A percentile compares a stretch with the other conserved stretches of the same genome.
Evolutionary conservation across 2,888 invertebrate species (phyloP).

Genomic region (Epistrophella euchroma): DNA sequence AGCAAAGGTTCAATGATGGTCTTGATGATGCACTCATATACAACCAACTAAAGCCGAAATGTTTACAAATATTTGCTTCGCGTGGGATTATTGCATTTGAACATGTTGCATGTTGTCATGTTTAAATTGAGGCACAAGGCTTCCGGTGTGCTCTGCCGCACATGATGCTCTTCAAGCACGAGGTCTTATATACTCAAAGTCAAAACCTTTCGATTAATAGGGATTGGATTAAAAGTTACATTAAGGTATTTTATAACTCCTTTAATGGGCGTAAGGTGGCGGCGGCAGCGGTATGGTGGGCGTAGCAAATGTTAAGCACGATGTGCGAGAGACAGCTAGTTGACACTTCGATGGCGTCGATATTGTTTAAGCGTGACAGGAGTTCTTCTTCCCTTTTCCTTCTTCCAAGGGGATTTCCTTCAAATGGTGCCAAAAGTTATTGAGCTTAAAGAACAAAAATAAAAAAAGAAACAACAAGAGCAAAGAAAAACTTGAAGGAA

Average conservation of each 20-base stretch:
- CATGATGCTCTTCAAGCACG: neutral
- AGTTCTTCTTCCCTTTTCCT: neutral
- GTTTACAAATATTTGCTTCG: slow-evolving; percentile 51
- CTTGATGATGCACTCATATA: slow-evolving; percentile 23
- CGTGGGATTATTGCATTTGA: slow-evolving; percentile 20
- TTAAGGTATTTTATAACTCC: slow-evolving; percentile 13
- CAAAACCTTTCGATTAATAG: slow-evolving; percentile 11
- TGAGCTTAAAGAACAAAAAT: neutral
- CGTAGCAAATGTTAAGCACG: neutral
- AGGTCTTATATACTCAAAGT: neutral
- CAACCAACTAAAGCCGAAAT: slow-evolving; percentile 28
- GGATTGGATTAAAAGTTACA: neutral
- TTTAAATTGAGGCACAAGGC: slow-evolving; percentile 18
- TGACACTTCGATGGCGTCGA: slow-evolving; percentile 65
- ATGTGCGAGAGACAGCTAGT: slow-evolving; percentile 44
- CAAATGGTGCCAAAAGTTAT: neutral
- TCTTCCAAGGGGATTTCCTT: neutral
- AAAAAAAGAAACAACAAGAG: neutral
- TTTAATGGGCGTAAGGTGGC: slow-evolving; percentile 11
- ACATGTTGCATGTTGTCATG: slow-evolving; percentile 35
- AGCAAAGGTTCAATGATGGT: slow-evolving; percentile 35
- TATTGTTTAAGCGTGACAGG: slow-evolving; percentile 63
- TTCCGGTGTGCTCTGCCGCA: neutral
- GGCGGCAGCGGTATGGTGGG: too few relatives aligned
- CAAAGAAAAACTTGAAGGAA: slow-evolving; percentile 23